Conservation (phyloP, 2,113 vertebrate species). For the Sprattus sprattus region DNA sequence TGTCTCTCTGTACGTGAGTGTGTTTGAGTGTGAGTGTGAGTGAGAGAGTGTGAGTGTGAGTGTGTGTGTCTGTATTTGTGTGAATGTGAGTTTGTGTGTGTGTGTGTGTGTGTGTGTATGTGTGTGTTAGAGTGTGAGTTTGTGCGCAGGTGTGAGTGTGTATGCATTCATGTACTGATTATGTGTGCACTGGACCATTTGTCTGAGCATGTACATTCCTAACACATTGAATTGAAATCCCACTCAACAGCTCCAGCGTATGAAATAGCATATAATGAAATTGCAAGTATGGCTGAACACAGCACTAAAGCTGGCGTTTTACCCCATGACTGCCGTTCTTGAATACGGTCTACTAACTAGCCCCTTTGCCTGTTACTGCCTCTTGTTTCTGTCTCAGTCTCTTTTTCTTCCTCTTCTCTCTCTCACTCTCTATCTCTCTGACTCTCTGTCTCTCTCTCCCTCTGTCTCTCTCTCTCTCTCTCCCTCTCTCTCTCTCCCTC, state of each 20-base stretch:
- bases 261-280: constrained; percentile 3
- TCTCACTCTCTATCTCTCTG: background rate
- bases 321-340: no score
- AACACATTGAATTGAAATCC: background rate
- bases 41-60: no score
- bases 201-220: background rate
- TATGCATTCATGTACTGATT: background rate
- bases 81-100: background rate
- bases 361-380: background rate
- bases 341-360: no score
- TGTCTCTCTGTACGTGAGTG: no score
- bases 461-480: no score
- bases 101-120: background rate
- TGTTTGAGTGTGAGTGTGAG: no score
- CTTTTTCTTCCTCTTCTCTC: no score
- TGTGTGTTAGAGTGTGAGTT: background rate
- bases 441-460: no score
- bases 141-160: background rate
- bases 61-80: background rate
- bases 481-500: background rate
- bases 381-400: no score
- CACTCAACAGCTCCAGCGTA: background rate
- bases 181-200: background rate
- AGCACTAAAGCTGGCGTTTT: no score
- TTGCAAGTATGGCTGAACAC: background rate